Evolutionary conservation across 2,113 vertebrate species (phyloP).

Genomic region (Lasiurus cinereus): DNA sequence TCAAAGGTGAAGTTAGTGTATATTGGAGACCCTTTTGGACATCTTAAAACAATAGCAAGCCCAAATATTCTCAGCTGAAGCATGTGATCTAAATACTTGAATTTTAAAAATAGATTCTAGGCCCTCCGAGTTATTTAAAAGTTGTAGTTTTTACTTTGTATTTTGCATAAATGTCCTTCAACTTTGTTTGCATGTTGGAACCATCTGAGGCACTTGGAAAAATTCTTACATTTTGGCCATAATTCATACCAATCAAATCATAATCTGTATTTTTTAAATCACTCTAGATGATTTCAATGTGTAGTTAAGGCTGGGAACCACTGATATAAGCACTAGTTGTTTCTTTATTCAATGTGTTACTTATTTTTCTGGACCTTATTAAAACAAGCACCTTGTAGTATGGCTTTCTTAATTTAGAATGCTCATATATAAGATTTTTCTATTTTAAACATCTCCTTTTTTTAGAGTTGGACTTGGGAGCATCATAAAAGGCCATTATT

Average conservation of each 20-base stretch:
- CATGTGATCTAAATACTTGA: neutral
- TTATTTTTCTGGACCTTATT: slow-evolving; percentile 51
- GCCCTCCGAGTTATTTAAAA: neutral
- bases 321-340: neutral
- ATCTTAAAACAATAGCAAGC: slow-evolving; percentile 30
- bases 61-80: slow-evolving; percentile 1
- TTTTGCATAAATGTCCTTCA: slow-evolving; percentile 23
- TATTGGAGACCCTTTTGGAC: neutral
- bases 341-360: slow-evolving; percentile 34
- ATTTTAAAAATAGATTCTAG: neutral
- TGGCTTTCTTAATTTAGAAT: slow-evolving; percentile 45
- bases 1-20: neutral
- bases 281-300: neutral
- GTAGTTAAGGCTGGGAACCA: neutral
- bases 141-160: neutral
- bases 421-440: neutral
- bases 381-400: neutral
- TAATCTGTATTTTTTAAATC: neutral
- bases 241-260: neutral
- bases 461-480: neutral
- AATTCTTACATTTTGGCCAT: neutral
- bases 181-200: neutral
- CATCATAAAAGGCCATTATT: neutral
- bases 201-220: neutral
- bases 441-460: slow-evolving; percentile 49